Conservation (phyloP, 2,797 vertebrate genomes). For the Malacoraja senta region DNA sequence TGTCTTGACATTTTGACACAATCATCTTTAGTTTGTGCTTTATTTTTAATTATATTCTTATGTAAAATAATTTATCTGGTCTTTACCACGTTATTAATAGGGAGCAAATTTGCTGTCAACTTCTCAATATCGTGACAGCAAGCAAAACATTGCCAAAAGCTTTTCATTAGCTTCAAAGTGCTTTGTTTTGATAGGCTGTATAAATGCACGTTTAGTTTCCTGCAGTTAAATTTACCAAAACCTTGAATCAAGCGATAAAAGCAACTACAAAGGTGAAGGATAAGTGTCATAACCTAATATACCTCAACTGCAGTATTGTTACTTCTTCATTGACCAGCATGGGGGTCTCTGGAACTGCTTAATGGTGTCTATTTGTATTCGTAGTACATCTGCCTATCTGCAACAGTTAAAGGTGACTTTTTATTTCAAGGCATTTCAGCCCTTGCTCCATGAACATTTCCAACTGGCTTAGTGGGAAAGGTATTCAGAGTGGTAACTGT, state of each 20-base stretch:
- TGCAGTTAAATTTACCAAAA: background rate
- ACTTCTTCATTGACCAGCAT: background rate
- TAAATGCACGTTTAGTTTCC: no score
- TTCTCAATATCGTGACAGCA: no score
- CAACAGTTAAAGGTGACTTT: background rate
- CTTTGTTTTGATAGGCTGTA: no score
- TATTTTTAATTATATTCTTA: background rate
- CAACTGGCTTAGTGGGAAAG: background rate
- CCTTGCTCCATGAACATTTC: background rate
- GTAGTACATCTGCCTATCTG: background rate
- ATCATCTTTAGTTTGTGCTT: background rate
- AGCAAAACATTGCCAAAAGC: no score
- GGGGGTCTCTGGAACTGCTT: background rate
- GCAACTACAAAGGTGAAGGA: background rate
- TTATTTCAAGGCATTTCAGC: background rate
- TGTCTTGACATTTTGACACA: background rate
- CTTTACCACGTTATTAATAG: no score
- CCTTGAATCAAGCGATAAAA: background rate
- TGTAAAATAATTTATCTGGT: no score
- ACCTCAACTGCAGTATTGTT: background rate
- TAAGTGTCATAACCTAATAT: background rate
- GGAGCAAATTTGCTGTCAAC: no score
- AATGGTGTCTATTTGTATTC: background rate
- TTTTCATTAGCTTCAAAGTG: no score
- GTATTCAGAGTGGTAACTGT: background rate